Evolutionary conservation across 2,113 vertebrate genomes (phyloP), one percentile per base, ranked within the genome.

Genomic region (Cyprinodon tularosa): DNA sequence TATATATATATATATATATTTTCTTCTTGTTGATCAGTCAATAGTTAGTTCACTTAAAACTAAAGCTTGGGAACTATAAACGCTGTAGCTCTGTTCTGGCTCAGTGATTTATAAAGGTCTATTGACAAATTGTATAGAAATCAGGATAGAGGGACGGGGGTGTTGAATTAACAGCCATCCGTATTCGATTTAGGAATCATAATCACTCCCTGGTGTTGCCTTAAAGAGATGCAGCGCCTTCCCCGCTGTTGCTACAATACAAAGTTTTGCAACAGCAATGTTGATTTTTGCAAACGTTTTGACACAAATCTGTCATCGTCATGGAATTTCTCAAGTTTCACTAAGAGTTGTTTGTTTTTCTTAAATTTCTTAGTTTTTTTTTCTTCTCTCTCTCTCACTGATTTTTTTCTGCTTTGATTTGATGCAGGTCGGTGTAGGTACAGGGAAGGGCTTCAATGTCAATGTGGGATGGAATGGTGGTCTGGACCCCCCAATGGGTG

Each of bases 381-480:
- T 62, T 84, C 10, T 80, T 57, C 39, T 68, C 45, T 40, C 3
- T 1, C 29, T 57, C 53, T 53, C n/a, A 53, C 15, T 64, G 29
- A 29, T 13, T 48, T 48, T 14, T 60, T 44, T 9, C 39, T 62
- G 60, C 29, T 71, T 14, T 66, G 20, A n/a, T 15, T 61, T 36
- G 36, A 0, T 86, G 50, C 90, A 99, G 98, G 96, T 97, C 48
- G 98, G 97, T 20, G 85, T 89, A 14, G 95, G 95, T 45, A 89
- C 87, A 0, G 98, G 97, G 0, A 92, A 96, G 69, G 97, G 97
- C 72, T 99, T 96, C 92, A 99, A 95, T 0, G 95, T 99, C 68
- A 99, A 99, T 2, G 86, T 99, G 37, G 96, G 96, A 62, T 99
- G 97, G 97, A 95, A 94, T 0, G 96, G 96, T 2, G 96, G 96